Evolutionary conservation across 2,797 vertebrate species (phyloP).

Genomic region (Hybognathus amarus): DNA sequence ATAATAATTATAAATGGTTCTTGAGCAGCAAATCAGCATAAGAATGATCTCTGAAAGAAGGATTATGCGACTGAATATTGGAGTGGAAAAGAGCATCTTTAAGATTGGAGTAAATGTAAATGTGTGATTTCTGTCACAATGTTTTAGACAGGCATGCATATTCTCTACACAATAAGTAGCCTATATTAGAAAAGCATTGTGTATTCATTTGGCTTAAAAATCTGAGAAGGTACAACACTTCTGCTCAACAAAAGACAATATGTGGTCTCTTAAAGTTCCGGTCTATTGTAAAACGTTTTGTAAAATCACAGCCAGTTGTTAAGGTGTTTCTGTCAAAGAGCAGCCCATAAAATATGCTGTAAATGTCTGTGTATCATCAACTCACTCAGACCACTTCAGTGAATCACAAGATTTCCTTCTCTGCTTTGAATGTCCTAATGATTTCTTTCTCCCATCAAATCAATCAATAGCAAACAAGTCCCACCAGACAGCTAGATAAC

Average conservation of each 20-base stretch:
- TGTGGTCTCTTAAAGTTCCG: not conserved
- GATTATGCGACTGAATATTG: not conserved
- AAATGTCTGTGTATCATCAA: conserved; percentile 42
- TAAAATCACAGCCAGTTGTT: not conserved
- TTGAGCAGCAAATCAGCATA: no score
- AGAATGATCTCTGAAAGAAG: no score
- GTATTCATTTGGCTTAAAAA: not conserved
- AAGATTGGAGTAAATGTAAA: not conserved
- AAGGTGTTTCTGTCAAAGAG: conserved; percentile 1
- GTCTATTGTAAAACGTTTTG: not conserved
- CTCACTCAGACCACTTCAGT: conserved; percentile 38
- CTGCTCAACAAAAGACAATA: not conserved
- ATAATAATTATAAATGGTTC: no score
- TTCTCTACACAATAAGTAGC: not conserved
- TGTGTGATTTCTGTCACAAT: not conserved
- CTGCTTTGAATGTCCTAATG: conserved; percentile 68
- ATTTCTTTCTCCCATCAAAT: conserved; percentile 70
- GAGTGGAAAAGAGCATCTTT: not conserved
- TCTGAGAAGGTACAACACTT: not conserved
- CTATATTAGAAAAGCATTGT: not conserved
- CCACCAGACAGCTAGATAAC: conserved; percentile 63
- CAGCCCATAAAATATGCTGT: conserved; percentile 24
- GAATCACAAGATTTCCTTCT: conserved; percentile 63
- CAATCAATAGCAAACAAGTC: conserved; percentile 65
- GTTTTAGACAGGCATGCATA: not conserved